A percentile compares a stretch with the other conserved stretches of the same genome.
These are phyloP conservation scores for Anhinga rufa DNA, from an alignment of 2,113 vertebrate genomes.

Conservation along the genomic window DNA sequence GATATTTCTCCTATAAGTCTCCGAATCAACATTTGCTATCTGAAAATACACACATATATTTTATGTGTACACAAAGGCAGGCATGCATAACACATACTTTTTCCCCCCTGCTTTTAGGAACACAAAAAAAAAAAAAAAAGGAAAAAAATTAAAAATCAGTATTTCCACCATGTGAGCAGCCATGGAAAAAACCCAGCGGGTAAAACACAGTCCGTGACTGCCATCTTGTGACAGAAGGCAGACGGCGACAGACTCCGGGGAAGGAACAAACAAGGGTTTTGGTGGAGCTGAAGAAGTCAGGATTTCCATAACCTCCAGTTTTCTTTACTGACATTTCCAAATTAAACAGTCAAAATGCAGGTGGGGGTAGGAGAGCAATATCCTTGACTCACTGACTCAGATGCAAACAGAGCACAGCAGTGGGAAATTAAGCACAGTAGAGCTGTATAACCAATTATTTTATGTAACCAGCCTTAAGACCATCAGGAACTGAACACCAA, in stretches of 20 bases:
- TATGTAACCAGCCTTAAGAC: background rate
- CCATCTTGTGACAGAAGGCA: constrained; percentile 45
- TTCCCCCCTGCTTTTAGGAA: background rate
- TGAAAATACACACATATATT: background rate
- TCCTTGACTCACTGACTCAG: background rate
- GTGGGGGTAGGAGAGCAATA: background rate
- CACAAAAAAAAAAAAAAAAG: too few species aligned
- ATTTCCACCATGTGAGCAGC: background rate
- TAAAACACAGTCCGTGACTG: background rate
- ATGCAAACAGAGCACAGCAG: background rate
- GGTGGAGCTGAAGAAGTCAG: background rate
- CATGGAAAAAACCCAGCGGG: background rate
- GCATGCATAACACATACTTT: background rate
- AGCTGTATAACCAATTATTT: background rate
- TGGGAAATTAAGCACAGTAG: background rate
- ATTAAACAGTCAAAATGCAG: background rate
- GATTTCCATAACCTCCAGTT: constrained; percentile 12
- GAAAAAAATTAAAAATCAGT: background rate
- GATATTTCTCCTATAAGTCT: background rate
- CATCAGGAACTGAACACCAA: background rate
- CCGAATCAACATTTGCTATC: background rate
- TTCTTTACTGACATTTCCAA: background rate
- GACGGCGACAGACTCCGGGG: rapidly evolving
- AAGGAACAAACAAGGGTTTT: background rate
- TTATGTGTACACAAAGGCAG: background rate